Evolutionary conservation across 2,113 vertebrate species (phyloP), one percentile per base, ranked within the genome.

Genomic region (Cryptotis parvus): DNA sequence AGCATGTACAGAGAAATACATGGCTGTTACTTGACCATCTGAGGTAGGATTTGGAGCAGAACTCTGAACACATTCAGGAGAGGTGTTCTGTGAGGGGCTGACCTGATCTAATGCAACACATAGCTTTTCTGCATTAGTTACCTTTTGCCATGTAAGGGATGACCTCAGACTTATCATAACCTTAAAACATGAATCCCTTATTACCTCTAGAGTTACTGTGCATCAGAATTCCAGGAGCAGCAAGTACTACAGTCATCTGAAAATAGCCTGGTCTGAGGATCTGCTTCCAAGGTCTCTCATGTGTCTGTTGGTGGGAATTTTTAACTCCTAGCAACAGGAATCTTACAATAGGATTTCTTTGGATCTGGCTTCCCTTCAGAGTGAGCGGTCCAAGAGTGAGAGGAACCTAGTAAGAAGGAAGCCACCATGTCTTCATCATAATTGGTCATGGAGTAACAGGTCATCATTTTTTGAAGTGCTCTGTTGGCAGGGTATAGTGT

Each of bases 61-160:
- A 37, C 15, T 61, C 33, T 1, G 29, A 73, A 61, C 27, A 8
- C 16, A 84, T 7, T 87, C 22, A 3, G 11, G n/a, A 68, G n/a
- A 72, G 66, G 52, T 80, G 55, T 78, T 89, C 31, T 78, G 35
- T 58, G 35, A 61, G n/a, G 66, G 81, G 24, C 33, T 94, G 79
- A 83, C 39, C 58, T 73, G 63, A 37, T 80, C 58, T 41, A 39
- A 65, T 16, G 39, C 86, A 26, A 24, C 1, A 10, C 55, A 43
- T 22, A 45, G 45, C 65, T 89, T 84, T 20, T 45, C 52, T 89
- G 35, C 58, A 69, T 86, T 78, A 2, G 35, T 79, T 94, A 70
- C 68, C 83, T 86, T 10, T 6, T 69, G 63, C 78, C 20, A 3
- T 26, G n/a, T 93, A 90, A 88, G 75, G 91, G 92, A 88, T 76